These are phyloP conservation scores for Leptopilina boulardi DNA, from an alignment of 1,140 invertebrate genomes.

Conservation along the genomic window DNA sequence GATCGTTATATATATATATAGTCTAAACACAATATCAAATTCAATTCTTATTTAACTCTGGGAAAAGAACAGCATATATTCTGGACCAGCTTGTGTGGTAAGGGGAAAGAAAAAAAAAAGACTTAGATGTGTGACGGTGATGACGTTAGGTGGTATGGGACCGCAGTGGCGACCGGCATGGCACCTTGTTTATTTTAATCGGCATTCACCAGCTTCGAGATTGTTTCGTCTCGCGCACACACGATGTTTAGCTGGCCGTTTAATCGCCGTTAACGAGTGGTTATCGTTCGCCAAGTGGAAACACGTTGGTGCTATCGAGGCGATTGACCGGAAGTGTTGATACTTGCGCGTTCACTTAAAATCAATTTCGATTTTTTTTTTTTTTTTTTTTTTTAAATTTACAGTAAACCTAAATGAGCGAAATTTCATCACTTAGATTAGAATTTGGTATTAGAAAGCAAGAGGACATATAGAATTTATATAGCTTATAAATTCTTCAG, in stretches of 20 bases:
- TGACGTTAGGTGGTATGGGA: conserved; percentile 42
- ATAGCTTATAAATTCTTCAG: no score
- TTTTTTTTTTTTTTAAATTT: no score
- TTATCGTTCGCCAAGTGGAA: conserved; percentile 71
- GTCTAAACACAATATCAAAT: conserved; percentile 22
- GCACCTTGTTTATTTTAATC: conserved; percentile 70
- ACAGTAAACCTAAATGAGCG: no score
- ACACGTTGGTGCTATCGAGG: conserved; percentile 68
- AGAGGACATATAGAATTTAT: no score
- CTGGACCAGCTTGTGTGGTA: neutral
- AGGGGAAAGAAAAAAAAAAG: conserved; percentile 48
- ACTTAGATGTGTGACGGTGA: conserved; percentile 40
- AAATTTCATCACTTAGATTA: no score
- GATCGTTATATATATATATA: no score
- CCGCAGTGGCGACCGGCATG: conserved; percentile 42
- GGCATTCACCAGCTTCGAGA: conserved; percentile 60
- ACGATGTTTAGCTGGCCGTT: conserved; percentile 70
- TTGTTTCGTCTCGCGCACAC: conserved; percentile 71
- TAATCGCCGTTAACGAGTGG: conserved; percentile 72
- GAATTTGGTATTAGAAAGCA: no score
- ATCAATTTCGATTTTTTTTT: no score
- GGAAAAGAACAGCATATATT: neutral
- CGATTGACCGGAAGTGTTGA: conserved; percentile 65
- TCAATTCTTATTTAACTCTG: neutral
- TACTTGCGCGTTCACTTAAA: conserved; percentile 48